Conservation (phyloP, 2,888 invertebrate species). For the Polyploca ridens region DNA sequence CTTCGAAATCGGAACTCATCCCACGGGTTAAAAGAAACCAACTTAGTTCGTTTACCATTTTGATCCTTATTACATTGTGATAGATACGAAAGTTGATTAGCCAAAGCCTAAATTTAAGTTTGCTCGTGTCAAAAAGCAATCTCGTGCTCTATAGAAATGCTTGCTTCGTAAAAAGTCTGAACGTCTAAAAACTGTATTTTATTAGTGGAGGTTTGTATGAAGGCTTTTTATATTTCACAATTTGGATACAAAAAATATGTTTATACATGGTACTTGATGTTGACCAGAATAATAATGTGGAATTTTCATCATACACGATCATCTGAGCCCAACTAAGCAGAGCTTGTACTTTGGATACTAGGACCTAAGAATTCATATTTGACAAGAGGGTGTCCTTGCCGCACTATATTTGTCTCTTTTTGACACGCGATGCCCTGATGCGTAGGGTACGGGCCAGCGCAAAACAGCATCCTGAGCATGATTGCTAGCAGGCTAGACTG, state of each 20-base stretch:
- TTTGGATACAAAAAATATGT: neutral
- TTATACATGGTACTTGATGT: neutral
- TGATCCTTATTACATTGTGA: neutral
- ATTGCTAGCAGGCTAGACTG: too few species aligned
- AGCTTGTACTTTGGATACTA: too few species aligned
- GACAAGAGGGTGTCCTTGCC: too few species aligned
- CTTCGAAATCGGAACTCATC: conserved; percentile 15
- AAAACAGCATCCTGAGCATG: too few species aligned
- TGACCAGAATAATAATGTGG: too few species aligned
- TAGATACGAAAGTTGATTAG: neutral
- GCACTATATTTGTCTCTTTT: too few species aligned
- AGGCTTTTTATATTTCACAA: neutral
- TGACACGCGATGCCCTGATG: too few species aligned
- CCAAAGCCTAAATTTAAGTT: neutral
- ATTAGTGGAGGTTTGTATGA: neutral
- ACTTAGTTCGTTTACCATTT: neutral
- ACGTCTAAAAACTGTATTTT: neutral
- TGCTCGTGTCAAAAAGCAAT: neutral
- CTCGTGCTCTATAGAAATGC: neutral
- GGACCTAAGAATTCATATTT: too few species aligned
- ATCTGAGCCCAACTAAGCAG: too few species aligned
- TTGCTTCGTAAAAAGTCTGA: neutral
- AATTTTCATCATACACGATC: too few species aligned
- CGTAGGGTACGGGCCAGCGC: too few species aligned
- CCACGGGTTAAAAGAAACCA: conserved; percentile 36